Evolutionary conservation across 2,888 invertebrate genomes (phyloP).

Genomic region (Volucella zonaria): DNA sequence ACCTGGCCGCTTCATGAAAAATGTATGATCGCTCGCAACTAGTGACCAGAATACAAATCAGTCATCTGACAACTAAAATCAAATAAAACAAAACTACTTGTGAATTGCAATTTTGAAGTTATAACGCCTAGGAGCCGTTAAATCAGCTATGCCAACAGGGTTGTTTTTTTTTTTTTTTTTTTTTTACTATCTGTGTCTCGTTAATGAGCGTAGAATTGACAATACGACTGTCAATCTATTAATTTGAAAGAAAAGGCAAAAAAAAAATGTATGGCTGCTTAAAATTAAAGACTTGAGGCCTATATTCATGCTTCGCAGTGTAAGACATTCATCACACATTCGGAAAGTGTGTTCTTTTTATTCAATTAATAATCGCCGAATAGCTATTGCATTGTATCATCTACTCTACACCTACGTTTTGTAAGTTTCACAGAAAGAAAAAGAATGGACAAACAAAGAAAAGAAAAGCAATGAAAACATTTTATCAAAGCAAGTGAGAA

Average conservation of each 20-base stretch:
- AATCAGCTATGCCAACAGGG: not conserved
- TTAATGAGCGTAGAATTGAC: too few species aligned
- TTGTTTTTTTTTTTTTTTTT: not conserved
- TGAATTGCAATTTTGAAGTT: conserved; percentile 3
- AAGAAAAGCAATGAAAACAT: conserved; percentile 40
- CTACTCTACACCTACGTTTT: conserved; percentile 34
- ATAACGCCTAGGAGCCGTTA: not conserved
- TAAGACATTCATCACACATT: conserved; percentile 56
- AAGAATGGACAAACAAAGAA: conserved; percentile 29
- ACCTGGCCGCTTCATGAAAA: not conserved
- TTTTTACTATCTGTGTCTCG: too few species aligned
- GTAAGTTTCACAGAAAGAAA: conserved; percentile 7
- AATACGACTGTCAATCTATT: too few species aligned
- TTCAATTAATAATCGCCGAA: conserved; percentile 44
- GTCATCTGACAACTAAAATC: conserved; percentile 8
- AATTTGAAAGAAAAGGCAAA: too few species aligned
- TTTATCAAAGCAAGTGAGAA: conserved; percentile 16
- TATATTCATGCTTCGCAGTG: conserved; percentile 12
- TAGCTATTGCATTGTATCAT: conserved; percentile 55
- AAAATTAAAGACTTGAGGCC: not conserved
- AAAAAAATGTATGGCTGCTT: not conserved
- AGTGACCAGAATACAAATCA: conserved; percentile 22
- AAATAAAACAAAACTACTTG: conserved; percentile 18
- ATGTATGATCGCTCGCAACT: not conserved
- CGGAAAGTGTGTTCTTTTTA: conserved; percentile 37